Conservation (phyloP, 2,113 vertebrate genomes). For the Strix uralensis region DNA sequence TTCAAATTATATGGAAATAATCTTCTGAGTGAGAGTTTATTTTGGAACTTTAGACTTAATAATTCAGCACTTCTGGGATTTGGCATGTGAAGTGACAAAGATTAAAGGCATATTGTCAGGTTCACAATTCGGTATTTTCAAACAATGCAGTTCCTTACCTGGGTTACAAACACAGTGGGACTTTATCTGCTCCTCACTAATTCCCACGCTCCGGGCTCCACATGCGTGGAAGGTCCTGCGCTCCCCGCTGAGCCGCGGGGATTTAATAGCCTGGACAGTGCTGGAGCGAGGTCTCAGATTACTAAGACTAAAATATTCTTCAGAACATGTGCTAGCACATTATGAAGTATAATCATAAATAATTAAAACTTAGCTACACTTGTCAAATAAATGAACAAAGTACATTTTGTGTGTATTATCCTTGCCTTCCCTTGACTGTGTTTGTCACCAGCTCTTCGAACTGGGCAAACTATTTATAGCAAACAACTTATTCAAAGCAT, state of each 20-base stretch:
- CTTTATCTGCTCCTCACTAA: neutral
- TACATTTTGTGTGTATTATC: conserved; percentile 17
- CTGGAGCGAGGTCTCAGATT: neutral
- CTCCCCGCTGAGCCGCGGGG: neutral
- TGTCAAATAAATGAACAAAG: conserved; percentile 63
- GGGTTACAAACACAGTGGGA: neutral
- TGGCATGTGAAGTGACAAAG: conserved; percentile 64
- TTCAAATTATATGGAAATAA: conserved; percentile 72
- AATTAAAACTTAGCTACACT: conserved; percentile 63
- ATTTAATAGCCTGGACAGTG: neutral
- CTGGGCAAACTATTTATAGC: conserved; percentile 54
- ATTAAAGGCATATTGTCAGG: conserved; percentile 54
- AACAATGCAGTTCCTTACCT: neutral
- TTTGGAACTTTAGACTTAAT: conserved; percentile 70
- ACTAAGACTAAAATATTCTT: neutral
- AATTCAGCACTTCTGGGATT: conserved; percentile 67
- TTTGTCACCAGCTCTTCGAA: conserved; percentile 28
- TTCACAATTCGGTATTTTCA: neutral
- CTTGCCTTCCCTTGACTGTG: neutral
- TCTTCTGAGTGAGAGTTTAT: conserved; percentile 63
- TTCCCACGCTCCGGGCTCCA: neutral
- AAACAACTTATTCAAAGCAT: conserved; percentile 26
- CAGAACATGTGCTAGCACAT: conserved; percentile 44
- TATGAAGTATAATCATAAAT: conserved; percentile 45
- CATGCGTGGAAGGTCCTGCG: neutral